These are phyloP conservation scores for Adelognathus sp. DNA, from an alignment of 2,888 invertebrate genomes.

Conservation along the genomic window DNA sequence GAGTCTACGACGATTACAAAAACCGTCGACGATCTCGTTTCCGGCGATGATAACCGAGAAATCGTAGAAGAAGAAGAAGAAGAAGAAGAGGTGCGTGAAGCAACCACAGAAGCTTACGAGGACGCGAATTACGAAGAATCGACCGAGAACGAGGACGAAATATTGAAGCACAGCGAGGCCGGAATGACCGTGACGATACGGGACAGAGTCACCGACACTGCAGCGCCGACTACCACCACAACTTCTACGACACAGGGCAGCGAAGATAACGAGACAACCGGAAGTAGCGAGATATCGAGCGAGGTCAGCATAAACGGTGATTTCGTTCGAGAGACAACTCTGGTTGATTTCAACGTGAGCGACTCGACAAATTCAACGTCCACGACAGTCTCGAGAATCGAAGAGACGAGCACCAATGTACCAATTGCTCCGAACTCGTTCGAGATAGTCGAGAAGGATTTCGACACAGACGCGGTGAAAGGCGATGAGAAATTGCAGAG, in stretches of 20 bases:
- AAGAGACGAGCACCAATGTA: constrained; percentile 19
- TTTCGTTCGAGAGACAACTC: constrained; percentile 72
- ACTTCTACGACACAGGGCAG: too few relatives aligned
- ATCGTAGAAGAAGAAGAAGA: too few relatives aligned
- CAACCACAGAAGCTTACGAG: constrained; percentile 19
- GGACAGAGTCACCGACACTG: not conserved
- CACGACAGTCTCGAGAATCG: constrained; percentile 13
- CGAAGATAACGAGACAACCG: constrained; percentile 56
- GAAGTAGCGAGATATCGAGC: constrained; percentile 69
- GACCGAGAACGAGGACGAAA: constrained; percentile 71
- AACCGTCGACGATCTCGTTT: not conserved
- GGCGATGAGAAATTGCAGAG: constrained; percentile 14
- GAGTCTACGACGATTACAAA: constrained; percentile 25
- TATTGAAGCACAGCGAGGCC: constrained; percentile 74
- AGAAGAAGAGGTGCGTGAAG: not conserved
- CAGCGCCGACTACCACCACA: too few relatives aligned
- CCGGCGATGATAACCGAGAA: not conserved
- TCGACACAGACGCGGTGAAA: not conserved
- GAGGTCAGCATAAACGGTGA: constrained; percentile 72
- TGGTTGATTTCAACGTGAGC: constrained; percentile 68
- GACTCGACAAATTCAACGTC: constrained; percentile 57
- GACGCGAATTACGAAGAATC: constrained; percentile 70
- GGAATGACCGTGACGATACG: constrained; percentile 68
- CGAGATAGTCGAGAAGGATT: constrained; percentile 43
- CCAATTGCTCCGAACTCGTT: constrained; percentile 33